A percentile compares a stretch with the other conserved stretches of the same genome.
Conservation (phyloP, 2,888 invertebrate genomes). For the Pristionchus japonicus region DNA sequence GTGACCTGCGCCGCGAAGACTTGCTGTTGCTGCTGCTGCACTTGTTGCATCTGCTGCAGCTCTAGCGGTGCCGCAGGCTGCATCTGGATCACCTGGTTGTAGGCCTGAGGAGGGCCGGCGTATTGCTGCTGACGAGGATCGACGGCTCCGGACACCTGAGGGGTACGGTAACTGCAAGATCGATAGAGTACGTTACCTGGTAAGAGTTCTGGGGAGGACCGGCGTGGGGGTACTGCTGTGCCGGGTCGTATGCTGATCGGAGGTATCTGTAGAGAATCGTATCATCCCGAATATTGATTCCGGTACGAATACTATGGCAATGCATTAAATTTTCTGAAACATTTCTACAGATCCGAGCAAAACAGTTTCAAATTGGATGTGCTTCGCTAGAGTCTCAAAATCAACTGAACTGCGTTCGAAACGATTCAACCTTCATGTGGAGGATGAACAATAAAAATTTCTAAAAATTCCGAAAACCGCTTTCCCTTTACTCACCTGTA, state of each 20-base stretch:
- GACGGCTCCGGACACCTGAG: background rate
- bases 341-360: too few relatives aligned
- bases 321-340: too few relatives aligned
- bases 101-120: background rate
- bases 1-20: slow-evolving; percentile 25
- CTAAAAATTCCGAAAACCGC: background rate
- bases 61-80: background rate
- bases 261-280: background rate
- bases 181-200: slow-evolving; percentile 13
- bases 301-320: too few relatives aligned
- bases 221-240: background rate
- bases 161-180: background rate
- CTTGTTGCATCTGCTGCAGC: background rate
- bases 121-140: background rate
- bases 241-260: background rate
- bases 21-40: slow-evolving; percentile 14
- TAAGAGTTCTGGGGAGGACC: background rate
- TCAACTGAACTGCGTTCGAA: too few relatives aligned
- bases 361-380: background rate
- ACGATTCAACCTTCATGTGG: too few relatives aligned
- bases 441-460: too few relatives aligned
- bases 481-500: background rate
- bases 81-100: background rate
- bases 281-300: too few relatives aligned
- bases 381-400: background rate